These are phyloP conservation scores for Platygyra sinensis DNA, from an alignment of 64 coral and sea anemone genomes.

Conservation along the genomic window DNA sequence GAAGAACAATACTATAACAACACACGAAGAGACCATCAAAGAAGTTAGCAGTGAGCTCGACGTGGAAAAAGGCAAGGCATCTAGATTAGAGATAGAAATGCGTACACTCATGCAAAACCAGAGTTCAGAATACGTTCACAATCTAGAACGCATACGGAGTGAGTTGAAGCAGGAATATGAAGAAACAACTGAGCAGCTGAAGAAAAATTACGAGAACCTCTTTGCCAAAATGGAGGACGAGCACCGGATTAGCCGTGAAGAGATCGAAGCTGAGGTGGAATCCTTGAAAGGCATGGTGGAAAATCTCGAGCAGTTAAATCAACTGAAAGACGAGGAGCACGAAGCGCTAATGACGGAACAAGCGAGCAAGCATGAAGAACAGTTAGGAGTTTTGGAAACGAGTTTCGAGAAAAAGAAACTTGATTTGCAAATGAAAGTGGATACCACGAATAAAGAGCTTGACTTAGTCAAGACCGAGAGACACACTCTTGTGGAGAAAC, in stretches of 20 bases:
- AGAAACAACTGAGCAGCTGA: constrained; percentile 68
- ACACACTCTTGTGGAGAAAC: constrained; percentile 16
- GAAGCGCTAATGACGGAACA: constrained; percentile 70
- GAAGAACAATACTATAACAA: constrained; percentile 53
- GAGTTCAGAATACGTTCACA: constrained; percentile 58
- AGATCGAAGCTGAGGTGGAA: constrained; percentile 86
- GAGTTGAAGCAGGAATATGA: constrained; percentile 84
- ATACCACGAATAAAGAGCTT: constrained; percentile 39
- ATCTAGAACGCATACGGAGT: constrained; percentile 72
- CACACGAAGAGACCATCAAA: constrained; percentile 44
- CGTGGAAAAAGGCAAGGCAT: constrained; percentile 55
- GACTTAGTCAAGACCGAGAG: constrained; percentile 35
- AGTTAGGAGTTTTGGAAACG: constrained; percentile 20
- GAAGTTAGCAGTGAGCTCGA: constrained; percentile 43
- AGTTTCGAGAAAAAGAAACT: constrained; percentile 53
- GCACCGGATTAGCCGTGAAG: constrained; percentile 60
- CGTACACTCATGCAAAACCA: constrained; percentile 56
- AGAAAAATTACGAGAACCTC: constrained; percentile 82
- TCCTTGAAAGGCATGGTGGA: constrained; percentile 95
- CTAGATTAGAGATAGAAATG: constrained; percentile 70
- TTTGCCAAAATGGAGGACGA: constrained; percentile 89
- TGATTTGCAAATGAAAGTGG: constrained; percentile 37
- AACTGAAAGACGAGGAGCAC: constrained; percentile 89
- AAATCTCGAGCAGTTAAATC: constrained; percentile 86
- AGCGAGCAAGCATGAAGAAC: constrained; percentile 51